phyloP scores from a whole-genome alignment of 30 jellyfish, hydroid and myxozoan genomes.

The Aurelia aurita complex sp. Pacific region DNA sequence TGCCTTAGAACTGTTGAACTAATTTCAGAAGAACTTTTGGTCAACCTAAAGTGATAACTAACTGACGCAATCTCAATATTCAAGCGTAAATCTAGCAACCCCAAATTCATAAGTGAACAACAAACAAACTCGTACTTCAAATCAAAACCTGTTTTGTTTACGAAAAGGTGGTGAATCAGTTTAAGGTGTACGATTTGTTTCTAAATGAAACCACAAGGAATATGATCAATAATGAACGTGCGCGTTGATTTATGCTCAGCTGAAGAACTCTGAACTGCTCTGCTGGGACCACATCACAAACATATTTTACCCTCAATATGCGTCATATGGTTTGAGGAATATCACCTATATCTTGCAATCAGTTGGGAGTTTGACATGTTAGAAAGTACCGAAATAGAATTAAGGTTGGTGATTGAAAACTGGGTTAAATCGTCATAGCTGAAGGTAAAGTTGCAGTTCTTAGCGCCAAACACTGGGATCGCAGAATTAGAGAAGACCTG shows the following conservation, averaged over 20 bases:
- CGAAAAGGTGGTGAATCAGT: conserved; percentile 42
- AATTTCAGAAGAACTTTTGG: background rate
- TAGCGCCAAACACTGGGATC: too few relatives aligned
- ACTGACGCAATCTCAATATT: background rate
- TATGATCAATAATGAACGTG: conserved; percentile 38
- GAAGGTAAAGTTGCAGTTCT: too few relatives aligned
- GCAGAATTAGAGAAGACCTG: too few relatives aligned
- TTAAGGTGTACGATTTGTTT: conserved; percentile 23
- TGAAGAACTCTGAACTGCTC: background rate
- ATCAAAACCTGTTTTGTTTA: conserved; percentile 55
- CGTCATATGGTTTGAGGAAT: too few relatives aligned
- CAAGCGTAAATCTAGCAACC: conserved; percentile 1
- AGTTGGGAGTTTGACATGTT: too few relatives aligned
- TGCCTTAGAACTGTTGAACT: too few relatives aligned
- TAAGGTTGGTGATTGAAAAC: too few relatives aligned
- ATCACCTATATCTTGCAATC: too few relatives aligned
- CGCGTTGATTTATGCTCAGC: conserved; percentile 31
- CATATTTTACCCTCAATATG: too few relatives aligned
- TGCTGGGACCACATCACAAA: background rate
- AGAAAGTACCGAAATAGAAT: too few relatives aligned
- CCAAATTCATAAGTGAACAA: conserved; percentile 5
- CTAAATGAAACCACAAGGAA: conserved; percentile 51
- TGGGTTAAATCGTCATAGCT: too few relatives aligned
- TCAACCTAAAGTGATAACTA: background rate
- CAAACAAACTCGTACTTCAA: conserved; percentile 10